Percentiles rank a stretch among this genome's conserved stretches.
Evolutionary conservation across 2,113 vertebrate species (phyloP).

Genomic region (Blennius ocellaris): DNA sequence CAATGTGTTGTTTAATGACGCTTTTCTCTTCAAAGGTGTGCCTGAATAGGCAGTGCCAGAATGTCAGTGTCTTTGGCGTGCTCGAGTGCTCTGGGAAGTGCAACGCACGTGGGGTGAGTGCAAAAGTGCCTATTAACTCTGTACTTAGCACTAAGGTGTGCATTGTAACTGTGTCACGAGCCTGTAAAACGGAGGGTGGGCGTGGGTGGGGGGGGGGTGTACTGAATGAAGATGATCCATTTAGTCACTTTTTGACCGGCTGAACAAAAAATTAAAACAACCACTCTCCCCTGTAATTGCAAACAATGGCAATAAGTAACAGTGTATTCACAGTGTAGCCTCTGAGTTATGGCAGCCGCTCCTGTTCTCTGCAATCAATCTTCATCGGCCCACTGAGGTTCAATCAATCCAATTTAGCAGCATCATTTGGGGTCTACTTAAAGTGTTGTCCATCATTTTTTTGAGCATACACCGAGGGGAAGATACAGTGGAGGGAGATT

Average conservation of each 20-base stretch:
- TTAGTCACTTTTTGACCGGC: constrained; percentile 31
- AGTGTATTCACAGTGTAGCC: constrained; percentile 30
- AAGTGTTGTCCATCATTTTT: constrained; percentile 66
- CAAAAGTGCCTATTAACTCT: constrained; percentile 25
- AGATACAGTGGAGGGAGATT: constrained; percentile 7
- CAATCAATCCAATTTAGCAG: constrained; percentile 59
- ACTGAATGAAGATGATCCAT: constrained; percentile 29
- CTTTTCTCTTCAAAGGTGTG: constrained; percentile 86
- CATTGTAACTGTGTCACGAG: constrained; percentile 8
- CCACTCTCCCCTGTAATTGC: constrained; percentile 18
- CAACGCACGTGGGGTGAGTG: constrained; percentile 92
- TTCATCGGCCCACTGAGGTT: constrained; percentile 57
- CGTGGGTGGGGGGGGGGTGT: no score
- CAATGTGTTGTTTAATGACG: neutral
- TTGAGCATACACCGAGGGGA: constrained; percentile 30
- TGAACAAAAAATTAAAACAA: neutral
- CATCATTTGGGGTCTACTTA: constrained; percentile 62
- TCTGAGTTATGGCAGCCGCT: constrained; percentile 36
- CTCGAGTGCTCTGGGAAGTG: constrained; percentile 91
- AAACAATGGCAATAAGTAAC: constrained; percentile 13
- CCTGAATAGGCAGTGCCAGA: constrained; percentile 93
- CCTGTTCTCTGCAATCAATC: constrained; percentile 52
- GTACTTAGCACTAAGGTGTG: constrained; percentile 48
- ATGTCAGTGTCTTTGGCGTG: constrained; percentile 92
- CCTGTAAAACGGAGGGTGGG: no score